These are phyloP conservation scores for Rhegmatorhina hoffmannsi DNA, from an alignment of 2,113 vertebrate species.

Conservation along the genomic window DNA sequence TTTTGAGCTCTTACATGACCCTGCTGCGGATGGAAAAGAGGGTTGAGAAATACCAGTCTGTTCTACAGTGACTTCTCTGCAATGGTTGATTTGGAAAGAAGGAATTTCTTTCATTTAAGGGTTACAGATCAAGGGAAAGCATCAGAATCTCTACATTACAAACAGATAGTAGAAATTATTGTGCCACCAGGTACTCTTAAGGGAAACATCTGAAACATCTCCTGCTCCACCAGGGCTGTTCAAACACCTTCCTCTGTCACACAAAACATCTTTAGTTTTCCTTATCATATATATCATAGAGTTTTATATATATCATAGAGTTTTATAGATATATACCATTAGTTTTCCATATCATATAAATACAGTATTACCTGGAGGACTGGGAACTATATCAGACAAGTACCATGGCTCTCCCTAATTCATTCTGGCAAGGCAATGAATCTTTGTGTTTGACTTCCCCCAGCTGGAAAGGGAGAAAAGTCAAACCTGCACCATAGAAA, in stretches of 20 bases:
- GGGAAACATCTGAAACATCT: not conserved
- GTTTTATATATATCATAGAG: too few species aligned
- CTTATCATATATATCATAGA: fast-evolving
- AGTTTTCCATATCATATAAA: fast-evolving
- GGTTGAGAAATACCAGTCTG: not conserved
- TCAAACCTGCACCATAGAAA: not conserved
- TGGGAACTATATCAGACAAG: not conserved
- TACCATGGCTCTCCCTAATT: not conserved
- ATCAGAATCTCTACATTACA: not conserved
- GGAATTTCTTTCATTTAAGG: not conserved
- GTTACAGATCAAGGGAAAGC: not conserved
- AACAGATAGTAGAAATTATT: not conserved
- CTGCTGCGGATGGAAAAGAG: not conserved
- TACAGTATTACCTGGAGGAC: not conserved
- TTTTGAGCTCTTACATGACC: not conserved
- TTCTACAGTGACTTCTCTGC: not conserved
- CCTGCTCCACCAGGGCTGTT: not conserved
- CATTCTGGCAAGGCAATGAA: not conserved
- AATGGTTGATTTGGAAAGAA: not conserved
- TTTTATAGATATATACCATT: not conserved
- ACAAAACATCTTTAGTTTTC: not conserved
- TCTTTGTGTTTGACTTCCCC: not conserved
- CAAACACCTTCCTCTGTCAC: not conserved
- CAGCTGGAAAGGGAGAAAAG: not conserved
- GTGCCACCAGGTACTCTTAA: not conserved